phyloP scores from a whole-genome alignment of 2,113 vertebrate species.

The Phoenicopterus ruber region DNA sequence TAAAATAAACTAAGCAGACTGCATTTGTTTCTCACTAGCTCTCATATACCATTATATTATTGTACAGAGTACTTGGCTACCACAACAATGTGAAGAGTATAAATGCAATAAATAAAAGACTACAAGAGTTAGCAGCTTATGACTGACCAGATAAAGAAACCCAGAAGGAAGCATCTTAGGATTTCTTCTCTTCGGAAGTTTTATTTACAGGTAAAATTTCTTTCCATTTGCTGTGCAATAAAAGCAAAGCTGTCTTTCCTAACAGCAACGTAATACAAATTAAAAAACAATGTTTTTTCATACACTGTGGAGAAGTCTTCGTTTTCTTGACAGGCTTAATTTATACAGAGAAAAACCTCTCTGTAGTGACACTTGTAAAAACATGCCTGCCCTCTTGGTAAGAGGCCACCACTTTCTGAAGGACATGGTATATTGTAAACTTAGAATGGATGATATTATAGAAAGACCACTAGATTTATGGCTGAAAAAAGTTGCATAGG shows the following conservation, averaged over 20 bases:
- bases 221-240: neutral
- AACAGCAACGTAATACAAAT: neutral
- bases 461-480: neutral
- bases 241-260: neutral
- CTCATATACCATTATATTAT: neutral
- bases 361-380: neutral
- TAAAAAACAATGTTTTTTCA: neutral
- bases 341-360: neutral
- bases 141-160: neutral
- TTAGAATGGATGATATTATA: neutral
- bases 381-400: neutral
- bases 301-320: neutral
- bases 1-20: slow-evolving; percentile 1
- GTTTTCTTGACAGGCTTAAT: neutral
- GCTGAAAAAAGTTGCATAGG: neutral
- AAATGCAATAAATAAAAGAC: neutral
- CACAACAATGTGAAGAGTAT: neutral
- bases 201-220: neutral
- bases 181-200: neutral
- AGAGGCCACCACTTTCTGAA: neutral
- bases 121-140: neutral
- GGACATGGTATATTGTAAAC: neutral
- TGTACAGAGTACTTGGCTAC: neutral
- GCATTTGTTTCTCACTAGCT: neutral
- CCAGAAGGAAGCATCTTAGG: neutral